phyloP scores from a whole-genome alignment of 2,888 invertebrate genomes.

The Acheta domesticus region DNA sequence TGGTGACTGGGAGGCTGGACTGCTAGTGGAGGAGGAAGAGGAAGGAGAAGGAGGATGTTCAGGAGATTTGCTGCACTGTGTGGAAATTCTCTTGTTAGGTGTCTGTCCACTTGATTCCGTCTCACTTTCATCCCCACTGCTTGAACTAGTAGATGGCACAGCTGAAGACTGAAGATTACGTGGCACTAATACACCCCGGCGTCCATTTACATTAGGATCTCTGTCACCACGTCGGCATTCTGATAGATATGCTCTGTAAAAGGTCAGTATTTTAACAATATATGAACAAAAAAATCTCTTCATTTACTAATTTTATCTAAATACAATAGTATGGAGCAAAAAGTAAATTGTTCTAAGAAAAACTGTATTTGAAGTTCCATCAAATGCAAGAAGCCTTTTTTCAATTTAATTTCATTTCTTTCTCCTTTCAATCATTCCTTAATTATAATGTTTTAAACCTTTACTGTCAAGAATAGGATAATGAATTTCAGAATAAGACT shows the following conservation, averaged over 20 bases:
- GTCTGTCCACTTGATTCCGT: constrained; percentile 25
- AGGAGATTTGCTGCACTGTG: neutral
- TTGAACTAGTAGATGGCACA: constrained; percentile 27
- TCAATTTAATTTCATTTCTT: too few relatives aligned
- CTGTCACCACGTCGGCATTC: constrained; percentile 53
- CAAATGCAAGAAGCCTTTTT: too few relatives aligned
- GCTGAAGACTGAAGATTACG: constrained; percentile 19
- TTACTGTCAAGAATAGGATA: too few relatives aligned
- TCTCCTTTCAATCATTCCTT: too few relatives aligned
- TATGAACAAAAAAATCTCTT: too few relatives aligned
- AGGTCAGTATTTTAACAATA: neutral
- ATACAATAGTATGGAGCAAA: too few relatives aligned
- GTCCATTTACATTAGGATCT: constrained; percentile 72
- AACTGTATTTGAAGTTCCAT: too few relatives aligned
- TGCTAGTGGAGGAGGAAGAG: constrained; percentile 21
- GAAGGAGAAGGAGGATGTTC: neutral
- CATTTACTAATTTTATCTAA: too few relatives aligned
- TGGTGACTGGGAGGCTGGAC: constrained; percentile 18
- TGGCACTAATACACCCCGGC: constrained; percentile 52
- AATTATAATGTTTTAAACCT: too few relatives aligned
- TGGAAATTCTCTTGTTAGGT: neutral
- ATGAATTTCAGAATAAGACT: neutral
- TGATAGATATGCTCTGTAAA: constrained; percentile 39
- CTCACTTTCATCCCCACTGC: constrained; percentile 35
- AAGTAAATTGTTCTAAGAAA: too few relatives aligned